Evolutionary conservation across 2,888 invertebrate genomes (phyloP).

Genomic region (Ichneumoninae sp.): DNA sequence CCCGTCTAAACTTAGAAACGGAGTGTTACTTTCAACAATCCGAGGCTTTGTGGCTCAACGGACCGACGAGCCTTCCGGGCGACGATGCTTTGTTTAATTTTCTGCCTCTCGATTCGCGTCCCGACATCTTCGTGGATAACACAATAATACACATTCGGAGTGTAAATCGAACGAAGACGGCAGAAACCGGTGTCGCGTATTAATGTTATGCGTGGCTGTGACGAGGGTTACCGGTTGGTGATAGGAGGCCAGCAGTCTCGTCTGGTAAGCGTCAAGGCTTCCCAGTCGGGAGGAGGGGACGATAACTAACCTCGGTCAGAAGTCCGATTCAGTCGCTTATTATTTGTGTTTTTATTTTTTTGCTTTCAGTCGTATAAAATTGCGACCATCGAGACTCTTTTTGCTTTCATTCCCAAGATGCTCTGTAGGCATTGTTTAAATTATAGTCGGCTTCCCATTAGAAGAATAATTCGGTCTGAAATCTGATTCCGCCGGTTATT

Average conservation of each 20-base stretch:
- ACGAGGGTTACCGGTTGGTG: constrained; percentile 5
- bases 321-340: neutral
- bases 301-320: constrained; percentile 16
- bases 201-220: constrained; percentile 28
- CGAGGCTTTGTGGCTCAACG: neutral
- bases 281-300: neutral
- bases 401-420: constrained; percentile 1
- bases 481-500: no score
- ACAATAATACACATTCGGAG: neutral
- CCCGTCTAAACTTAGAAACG: constrained; percentile 23
- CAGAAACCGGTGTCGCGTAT: neutral
- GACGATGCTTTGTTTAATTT: constrained; percentile 6
- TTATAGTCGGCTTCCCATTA: no score
- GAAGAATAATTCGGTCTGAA: no score
- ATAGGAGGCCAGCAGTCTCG: constrained; percentile 23
- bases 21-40: constrained; percentile 10
- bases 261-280: constrained; percentile 17
- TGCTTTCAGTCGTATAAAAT: neutral
- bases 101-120: neutral
- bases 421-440: neutral
- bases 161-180: neutral
- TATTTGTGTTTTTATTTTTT: neutral
- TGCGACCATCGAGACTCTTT: neutral
- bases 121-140: neutral
- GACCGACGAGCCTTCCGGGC: neutral